Conservation (phyloP, 92 coral and sea anemone species). For the Palythoa grandiflora region DNA sequence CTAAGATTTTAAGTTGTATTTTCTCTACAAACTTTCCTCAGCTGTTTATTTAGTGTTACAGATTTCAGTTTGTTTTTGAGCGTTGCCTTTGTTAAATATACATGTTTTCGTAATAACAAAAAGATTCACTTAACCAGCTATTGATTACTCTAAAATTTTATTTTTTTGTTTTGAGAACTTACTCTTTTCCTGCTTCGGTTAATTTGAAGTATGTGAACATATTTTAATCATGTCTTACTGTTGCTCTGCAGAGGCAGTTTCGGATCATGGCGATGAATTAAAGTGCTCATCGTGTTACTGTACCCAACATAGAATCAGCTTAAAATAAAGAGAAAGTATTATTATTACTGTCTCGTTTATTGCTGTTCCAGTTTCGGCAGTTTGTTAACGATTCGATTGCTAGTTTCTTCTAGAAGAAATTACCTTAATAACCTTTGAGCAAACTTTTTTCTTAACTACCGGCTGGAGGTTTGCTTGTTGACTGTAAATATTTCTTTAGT, state of each 20-base stretch:
- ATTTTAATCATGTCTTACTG: neutral
- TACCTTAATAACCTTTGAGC: too few species aligned
- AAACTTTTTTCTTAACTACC: too few species aligned
- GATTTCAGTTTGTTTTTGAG: neutral
- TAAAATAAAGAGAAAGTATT: neutral
- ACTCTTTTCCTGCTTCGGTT: neutral
- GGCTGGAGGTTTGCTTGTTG: too few species aligned
- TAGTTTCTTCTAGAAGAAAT: too few species aligned
- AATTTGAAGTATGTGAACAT: neutral
- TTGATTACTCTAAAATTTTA: neutral
- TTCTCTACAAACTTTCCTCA: neutral
- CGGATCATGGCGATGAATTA: slow-evolving; percentile 36
- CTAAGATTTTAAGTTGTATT: neutral
- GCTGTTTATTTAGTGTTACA: neutral
- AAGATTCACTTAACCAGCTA: neutral
- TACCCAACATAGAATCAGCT: neutral
- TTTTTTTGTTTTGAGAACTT: neutral
- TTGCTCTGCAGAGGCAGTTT: slow-evolving; percentile 19
- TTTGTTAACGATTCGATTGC: too few species aligned
- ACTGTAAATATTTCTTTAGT: too few species aligned
- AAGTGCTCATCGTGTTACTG: neutral
- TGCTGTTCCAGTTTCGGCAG: neutral
- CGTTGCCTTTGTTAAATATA: neutral
- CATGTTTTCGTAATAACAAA: neutral
- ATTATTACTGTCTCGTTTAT: neutral